These are phyloP conservation scores for Zelostemma sp. DNA, from an alignment of 1,140 invertebrate species.

Conservation along the genomic window DNA sequence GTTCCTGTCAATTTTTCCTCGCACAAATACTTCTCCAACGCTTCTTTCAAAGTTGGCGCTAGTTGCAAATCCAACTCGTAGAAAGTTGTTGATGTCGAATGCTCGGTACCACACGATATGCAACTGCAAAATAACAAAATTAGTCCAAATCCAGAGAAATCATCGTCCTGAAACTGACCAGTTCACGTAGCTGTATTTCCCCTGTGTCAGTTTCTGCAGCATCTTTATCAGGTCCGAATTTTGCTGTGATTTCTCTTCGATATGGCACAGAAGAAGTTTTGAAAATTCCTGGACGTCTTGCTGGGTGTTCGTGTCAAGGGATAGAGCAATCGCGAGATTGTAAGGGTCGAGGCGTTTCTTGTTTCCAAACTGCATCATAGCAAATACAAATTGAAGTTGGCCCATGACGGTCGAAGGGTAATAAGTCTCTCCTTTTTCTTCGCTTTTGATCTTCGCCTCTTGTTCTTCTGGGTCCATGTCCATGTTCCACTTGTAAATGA, in stretches of 20 bases:
- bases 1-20: conserved; percentile 77
- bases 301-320: conserved; percentile 75
- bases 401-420: conserved; percentile 70
- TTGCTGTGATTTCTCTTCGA: conserved; percentile 72
- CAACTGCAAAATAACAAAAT: conserved; percentile 66
- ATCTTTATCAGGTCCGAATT: conserved; percentile 69
- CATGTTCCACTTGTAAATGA: conserved; percentile 77
- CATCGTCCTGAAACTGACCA: too few species aligned
- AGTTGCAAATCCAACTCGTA: conserved; percentile 79
- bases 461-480: conserved; percentile 69
- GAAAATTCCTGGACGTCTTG: conserved; percentile 85
- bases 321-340: conserved; percentile 75
- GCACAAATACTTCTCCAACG: conserved; percentile 76
- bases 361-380: conserved; percentile 75
- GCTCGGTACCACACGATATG: conserved; percentile 73
- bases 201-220: conserved; percentile 75
- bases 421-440: conserved; percentile 55
- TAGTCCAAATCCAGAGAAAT: too few species aligned
- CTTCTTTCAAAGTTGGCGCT: conserved; percentile 73
- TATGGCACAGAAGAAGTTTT: conserved; percentile 76
- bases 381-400: conserved; percentile 79
- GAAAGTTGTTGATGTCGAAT: conserved; percentile 74
- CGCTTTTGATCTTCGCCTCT: conserved; percentile 53
- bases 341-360: conserved; percentile 75
- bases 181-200: conserved; percentile 78